phyloP scores from a whole-genome alignment of 2,797 vertebrate species.

The Sebastes paucispinis region DNA sequence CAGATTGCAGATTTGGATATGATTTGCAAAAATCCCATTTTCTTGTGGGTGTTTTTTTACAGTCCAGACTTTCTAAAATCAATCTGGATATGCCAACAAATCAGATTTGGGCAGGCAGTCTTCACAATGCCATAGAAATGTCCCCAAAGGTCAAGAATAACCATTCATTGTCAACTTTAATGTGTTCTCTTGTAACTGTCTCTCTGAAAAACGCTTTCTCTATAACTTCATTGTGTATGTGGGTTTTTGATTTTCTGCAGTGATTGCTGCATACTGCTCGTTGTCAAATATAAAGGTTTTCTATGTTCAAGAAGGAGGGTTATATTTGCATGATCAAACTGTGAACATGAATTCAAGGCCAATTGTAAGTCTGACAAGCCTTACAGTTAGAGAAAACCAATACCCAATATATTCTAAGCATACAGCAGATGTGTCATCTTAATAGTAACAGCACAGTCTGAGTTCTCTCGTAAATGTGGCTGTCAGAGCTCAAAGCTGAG shows the following conservation, averaged over 20 bases:
- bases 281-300: no score
- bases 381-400: neutral
- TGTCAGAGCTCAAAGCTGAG: neutral
- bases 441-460: neutral
- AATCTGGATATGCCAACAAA: neutral
- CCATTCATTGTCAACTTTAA: neutral
- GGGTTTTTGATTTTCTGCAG: neutral
- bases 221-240: neutral
- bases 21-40: neutral
- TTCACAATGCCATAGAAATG: neutral
- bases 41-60: neutral
- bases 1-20: neutral
- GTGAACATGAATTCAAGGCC: neutral
- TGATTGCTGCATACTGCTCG: neutral
- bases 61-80: neutral
- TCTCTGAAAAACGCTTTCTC: no score
- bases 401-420: neutral
- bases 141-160: neutral
- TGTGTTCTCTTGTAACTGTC: neutral
- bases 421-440: conserved; percentile 10
- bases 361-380: neutral
- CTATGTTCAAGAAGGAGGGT: no score
- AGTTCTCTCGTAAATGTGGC: neutral
- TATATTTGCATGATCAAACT: neutral
- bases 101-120: neutral